These are phyloP conservation scores for Zaprionus taronus DNA, from an alignment of 1,140 invertebrate species.

Conservation along the genomic window DNA sequence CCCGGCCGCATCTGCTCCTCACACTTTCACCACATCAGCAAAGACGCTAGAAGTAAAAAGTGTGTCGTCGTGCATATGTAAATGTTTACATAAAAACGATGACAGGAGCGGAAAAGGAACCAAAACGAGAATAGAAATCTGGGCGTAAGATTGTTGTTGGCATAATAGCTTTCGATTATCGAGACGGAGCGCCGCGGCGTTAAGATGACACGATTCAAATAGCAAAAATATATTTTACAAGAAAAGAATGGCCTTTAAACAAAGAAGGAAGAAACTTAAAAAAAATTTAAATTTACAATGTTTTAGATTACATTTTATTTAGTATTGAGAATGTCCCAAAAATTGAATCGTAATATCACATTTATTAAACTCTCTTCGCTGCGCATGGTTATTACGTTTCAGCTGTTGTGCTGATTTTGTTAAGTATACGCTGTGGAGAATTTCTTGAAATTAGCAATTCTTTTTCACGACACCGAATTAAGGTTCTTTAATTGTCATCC, in stretches of 20 bases:
- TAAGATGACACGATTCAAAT: slow-evolving; percentile 19
- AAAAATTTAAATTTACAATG: not conserved
- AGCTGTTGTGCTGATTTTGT: too few species aligned
- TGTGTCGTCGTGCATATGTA: slow-evolving; percentile 75
- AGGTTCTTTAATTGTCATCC: too few species aligned
- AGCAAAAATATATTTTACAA: not conserved
- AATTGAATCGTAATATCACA: too few species aligned
- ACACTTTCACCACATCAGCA: slow-evolving; percentile 18
- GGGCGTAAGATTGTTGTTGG: slow-evolving; percentile 69
- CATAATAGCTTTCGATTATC: slow-evolving; percentile 82
- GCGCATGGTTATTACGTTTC: too few species aligned
- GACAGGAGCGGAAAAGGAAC: slow-evolving; percentile 20
- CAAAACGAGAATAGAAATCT: slow-evolving; percentile 37
- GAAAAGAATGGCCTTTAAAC: not conserved
- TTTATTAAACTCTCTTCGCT: too few species aligned
- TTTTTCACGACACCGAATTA: too few species aligned
- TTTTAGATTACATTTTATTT: too few species aligned
- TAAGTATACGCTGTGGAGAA: too few species aligned
- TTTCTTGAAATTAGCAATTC: too few species aligned
- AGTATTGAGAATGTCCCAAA: too few species aligned
- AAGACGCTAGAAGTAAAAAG: slow-evolving; percentile 65
- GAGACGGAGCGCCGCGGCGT: slow-evolving; percentile 12
- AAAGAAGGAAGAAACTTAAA: not conserved
- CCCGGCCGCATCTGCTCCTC: not conserved
- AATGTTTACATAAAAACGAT: slow-evolving; percentile 74